Percentiles rank a stretch among this genome's conserved stretches.
phyloP scores from a whole-genome alignment of 2,888 invertebrate genomes.

The Meghimatium bilineatum region DNA sequence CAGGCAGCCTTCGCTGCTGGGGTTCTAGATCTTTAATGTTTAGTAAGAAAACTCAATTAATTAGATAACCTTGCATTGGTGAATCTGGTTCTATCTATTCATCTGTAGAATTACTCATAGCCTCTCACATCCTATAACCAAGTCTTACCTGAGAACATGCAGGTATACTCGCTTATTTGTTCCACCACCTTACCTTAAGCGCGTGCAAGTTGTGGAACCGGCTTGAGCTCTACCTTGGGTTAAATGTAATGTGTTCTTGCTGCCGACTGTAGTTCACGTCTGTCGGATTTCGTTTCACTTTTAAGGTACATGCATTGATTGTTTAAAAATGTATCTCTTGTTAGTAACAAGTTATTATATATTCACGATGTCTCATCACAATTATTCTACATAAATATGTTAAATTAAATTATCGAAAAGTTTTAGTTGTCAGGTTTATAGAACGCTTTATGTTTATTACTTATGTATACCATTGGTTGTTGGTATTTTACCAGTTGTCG shows the following conservation, averaged over 20 bases:
- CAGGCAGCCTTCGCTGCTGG: no score
- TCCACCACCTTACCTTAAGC: background rate
- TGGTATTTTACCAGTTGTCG: no score
- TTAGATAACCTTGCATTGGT: background rate
- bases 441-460: no score
- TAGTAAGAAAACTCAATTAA: no score
- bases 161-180: background rate
- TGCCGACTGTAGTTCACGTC: background rate
- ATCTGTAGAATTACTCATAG: background rate
- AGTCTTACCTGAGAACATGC: background rate
- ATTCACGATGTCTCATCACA: no score
- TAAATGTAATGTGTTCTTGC: background rate
- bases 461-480: no score
- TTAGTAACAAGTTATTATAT: no score
- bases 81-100: background rate
- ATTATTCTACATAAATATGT: no score
- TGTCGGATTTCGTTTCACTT: background rate
- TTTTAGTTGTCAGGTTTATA: no score
- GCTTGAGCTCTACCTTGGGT: background rate
- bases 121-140: background rate
- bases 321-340: background rate
- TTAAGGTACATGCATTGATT: background rate
- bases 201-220: background rate
- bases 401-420: no score
- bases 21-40: no score